Evolutionary conservation across 2,797 vertebrate species (phyloP), one percentile per base, ranked within the genome.

Genomic region (Hypotaenidia philippensis): DNA sequence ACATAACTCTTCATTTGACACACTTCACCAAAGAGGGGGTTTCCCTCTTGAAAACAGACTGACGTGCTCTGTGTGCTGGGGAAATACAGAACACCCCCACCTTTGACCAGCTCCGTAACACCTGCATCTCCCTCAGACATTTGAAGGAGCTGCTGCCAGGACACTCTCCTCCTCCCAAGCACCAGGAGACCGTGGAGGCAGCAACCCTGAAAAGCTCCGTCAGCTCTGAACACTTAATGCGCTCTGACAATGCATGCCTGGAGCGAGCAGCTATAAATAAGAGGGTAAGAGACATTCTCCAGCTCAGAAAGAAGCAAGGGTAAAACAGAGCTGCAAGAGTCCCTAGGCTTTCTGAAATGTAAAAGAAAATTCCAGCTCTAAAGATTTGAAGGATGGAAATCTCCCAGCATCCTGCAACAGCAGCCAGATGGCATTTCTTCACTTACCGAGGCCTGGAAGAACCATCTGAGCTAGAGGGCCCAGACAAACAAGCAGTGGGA

Each of bases 391-490:
- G 74, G 83, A 72, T 26, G 52, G 89, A 69, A 93, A 88, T 69
- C 80, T 91, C 94, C 71, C 92, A 88, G 82, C 79, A 89, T 65
- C 89, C 82, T 68, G 75, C 90, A 83, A 84, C 60, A 61, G 77
- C 76, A 92, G 91, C 92, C 94, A 96, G 94, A 95, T 96, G 93
- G 89, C 92, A 72, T 90, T 92, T 91, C 92, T 63, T 70, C 89
- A 59, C 57, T 92, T 61, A 50, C 9, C 0, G 0, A 68, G 72
- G 89, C 79, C 91, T 88, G 55, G 69, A 96, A 92, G 91, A 92
- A 94, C 65, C 79, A 83, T 86, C 90, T 61, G 79, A 94, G 96
- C 91, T 69, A 72, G 68, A 89, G 84, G 92, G 91, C 87, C 89
- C 83, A 94, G 91, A 83, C 72, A 96, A 85, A 93, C 92, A 92